Base-by-base conservation (phyloP, 2,888 invertebrate species). In the Platynereis dumerilii region DNA sequence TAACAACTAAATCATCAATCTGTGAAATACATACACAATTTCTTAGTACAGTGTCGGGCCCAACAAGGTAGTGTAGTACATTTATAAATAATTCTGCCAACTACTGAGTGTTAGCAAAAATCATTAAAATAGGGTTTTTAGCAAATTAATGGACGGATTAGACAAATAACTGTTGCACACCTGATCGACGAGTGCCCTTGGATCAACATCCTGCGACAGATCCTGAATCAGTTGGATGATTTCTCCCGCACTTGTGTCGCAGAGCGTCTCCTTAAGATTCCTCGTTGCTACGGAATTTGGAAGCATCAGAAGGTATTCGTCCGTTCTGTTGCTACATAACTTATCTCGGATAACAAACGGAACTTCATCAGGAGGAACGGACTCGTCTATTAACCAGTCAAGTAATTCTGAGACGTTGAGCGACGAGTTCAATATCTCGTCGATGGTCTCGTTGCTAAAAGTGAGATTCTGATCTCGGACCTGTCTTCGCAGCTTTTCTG, bases 341-440 rank as follows among this genome's bases (percentile, higher is more conserved):
- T 2, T 2, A 22, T 28, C 52, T 10, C 52, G 5, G 3, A 56
- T 15, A 17, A 12, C 42, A 20, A 24, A 10, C 5, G 34, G 34
- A 5, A 34, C 5, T 34, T 34, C 7, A 5, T 34, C 34, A 34
- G 34, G 12, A 7, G 34, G 34, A 12, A 34, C 12, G 5, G 34
- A 34, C 7, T 34, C 34, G 12, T 34, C 34, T 7, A 52, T 7
- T 17, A 52, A 52, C 20, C 27, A 55, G 22, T 24, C 29, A 27
- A 29, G 29, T 24, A 68, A 62, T 57, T 59, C 39, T 52, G 58
- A 24, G 15, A 53, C 2, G 27, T 71, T 67, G 42, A 75, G 26
- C 2, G 72, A 64, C 1, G 76, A 70, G 70, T 77, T 75, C 5
- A 76, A 68, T 15, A 80, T 70, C 54, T 72, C 69, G 27, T 60